Conservation (phyloP, 2,888 invertebrate species). For the Mesodorylaimus sp. region DNA sequence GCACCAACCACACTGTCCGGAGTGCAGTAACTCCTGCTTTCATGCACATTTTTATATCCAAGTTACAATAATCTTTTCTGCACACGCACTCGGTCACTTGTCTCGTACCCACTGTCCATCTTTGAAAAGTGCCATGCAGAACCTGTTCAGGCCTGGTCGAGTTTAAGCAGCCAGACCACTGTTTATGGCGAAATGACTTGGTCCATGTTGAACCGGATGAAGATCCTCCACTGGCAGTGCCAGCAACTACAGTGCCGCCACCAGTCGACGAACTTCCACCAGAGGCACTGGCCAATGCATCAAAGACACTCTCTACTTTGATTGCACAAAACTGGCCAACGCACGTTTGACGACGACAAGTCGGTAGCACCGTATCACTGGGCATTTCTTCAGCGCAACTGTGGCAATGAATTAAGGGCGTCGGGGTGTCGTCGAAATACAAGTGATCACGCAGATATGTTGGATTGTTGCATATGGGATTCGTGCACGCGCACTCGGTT, state of each 20-base stretch:
- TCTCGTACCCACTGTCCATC: not conserved
- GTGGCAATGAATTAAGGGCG: not conserved
- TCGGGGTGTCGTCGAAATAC: too few species aligned
- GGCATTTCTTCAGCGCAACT: not conserved
- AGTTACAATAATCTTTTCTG: not conserved
- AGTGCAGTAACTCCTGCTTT: too few species aligned
- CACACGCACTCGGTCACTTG: not conserved
- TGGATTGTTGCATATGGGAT: too few species aligned
- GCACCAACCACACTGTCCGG: too few species aligned
- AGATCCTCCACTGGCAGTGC: not conserved
- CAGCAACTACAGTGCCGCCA: not conserved
- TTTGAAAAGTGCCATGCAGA: not conserved
- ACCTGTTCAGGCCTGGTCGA: not conserved
- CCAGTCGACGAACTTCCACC: not conserved
- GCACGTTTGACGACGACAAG: not conserved
- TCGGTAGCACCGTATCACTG: not conserved
- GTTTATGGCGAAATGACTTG: not conserved
- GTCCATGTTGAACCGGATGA: not conserved
- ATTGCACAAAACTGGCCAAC: not conserved
- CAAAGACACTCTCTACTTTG: not conserved
- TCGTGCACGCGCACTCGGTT: too few species aligned
- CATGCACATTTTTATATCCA: not conserved
- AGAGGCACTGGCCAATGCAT: not conserved
- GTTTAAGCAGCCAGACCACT: not conserved
- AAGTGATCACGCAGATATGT: too few species aligned